Evolutionary conservation across 2,888 invertebrate genomes (phyloP).

Genomic region (Uropetala carovei): DNA sequence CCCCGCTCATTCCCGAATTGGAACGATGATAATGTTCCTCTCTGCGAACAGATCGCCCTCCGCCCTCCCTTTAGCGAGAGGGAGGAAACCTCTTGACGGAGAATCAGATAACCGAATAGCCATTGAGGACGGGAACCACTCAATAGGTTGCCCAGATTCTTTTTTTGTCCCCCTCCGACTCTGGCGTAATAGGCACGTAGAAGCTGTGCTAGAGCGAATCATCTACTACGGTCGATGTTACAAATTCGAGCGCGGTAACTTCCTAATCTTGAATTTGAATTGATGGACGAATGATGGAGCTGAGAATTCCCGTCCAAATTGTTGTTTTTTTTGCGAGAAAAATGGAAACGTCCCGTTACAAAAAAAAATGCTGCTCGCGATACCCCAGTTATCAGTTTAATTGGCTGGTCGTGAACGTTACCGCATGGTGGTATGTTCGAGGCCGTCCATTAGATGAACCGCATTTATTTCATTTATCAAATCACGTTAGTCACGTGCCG

Average conservation of each 20-base stretch:
- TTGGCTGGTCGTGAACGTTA: too few relatives aligned
- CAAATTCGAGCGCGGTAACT: background rate
- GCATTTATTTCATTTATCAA: too few relatives aligned
- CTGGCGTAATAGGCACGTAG: slow-evolving; percentile 7
- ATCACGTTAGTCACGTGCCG: too few relatives aligned
- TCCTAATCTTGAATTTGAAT: background rate
- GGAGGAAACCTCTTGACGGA: background rate
- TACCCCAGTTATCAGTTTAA: too few relatives aligned
- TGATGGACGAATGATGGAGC: background rate
- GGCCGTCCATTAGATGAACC: too few relatives aligned
- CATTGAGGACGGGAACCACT: slow-evolving; percentile 1
- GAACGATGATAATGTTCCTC: slow-evolving; percentile 4
- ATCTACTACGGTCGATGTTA: background rate
- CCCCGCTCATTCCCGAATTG: background rate
- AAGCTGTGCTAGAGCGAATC: background rate
- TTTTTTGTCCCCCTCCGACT: background rate
- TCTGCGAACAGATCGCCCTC: background rate
- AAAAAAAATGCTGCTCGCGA: too few relatives aligned
- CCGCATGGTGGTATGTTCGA: too few relatives aligned
- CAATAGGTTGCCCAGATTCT: background rate
- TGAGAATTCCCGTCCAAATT: background rate
- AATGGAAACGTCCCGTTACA: slow-evolving; percentile 1
- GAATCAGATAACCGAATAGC: slow-evolving; percentile 19
- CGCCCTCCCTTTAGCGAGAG: background rate
- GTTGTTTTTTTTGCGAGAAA: background rate